These are phyloP conservation scores for Branchellion lobata DNA, from an alignment of 2,888 invertebrate species.

Conservation along the genomic window DNA sequence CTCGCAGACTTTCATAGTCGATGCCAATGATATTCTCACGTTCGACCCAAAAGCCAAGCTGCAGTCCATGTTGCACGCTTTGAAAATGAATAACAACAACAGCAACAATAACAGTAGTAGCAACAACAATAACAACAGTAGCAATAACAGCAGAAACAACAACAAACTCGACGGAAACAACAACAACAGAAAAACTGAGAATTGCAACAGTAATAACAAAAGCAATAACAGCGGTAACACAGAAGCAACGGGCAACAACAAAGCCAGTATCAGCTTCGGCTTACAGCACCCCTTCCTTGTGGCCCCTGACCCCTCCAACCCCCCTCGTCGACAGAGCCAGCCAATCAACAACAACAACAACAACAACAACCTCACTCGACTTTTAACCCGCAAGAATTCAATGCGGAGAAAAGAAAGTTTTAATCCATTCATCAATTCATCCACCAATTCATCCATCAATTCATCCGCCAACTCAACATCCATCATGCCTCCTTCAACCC, in stretches of 20 bases:
- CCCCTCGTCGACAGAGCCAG: not conserved
- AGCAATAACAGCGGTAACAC: not conserved
- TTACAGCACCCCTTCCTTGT: too few species aligned
- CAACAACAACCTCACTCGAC: not conserved
- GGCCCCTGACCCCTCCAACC: not conserved
- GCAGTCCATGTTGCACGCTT: constrained; percentile 14
- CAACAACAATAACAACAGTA: not conserved
- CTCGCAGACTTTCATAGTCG: constrained; percentile 21
- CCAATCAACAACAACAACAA: not conserved
- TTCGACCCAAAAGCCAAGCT: constrained; percentile 25
- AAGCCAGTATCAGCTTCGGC: too few species aligned
- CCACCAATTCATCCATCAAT: too few species aligned
- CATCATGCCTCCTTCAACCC: too few species aligned
- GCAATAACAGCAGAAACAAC: not conserved
- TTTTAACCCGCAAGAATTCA: not conserved
- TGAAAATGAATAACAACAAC: not conserved
- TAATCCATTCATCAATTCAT: too few species aligned
- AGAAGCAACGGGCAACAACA: too few species aligned
- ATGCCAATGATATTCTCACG: not conserved
- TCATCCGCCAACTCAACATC: too few species aligned
- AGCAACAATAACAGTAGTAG: not conserved
- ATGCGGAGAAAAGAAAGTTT: not conserved
- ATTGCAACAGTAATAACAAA: not conserved
- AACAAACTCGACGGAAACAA: not conserved
- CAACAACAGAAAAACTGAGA: not conserved